Evolutionary conservation across 1,140 invertebrate species (phyloP), one percentile per base, ranked within the genome.

Genomic region (Drosophila nebulosa): DNA sequence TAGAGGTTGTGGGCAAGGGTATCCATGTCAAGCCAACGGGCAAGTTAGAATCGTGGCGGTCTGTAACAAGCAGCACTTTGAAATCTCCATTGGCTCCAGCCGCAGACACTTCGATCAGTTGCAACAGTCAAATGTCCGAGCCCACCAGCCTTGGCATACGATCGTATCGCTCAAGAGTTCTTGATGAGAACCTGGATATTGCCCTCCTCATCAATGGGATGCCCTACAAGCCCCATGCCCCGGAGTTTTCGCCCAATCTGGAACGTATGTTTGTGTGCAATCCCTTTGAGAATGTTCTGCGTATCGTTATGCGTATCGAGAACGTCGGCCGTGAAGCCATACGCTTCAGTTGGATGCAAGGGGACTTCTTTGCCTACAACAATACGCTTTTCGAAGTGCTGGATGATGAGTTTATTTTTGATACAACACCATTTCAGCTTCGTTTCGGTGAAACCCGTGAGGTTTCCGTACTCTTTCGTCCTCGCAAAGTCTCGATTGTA

Each of bases 141-240:
- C 4, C 9, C 0, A 46, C 7, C 3, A 46, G 39, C 18, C 4
- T 46, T 7, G 39, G n/a, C 7, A 3, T 3, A 1, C 39, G 39
- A 21, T 21, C 39, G 6, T 21, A 6, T 46, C 39, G 39, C 7
- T 7, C n/a, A 16, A 52, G 12, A 26, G 1, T 52, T 1, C 7
- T 27, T 0, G 51, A 53, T 9, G 51, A 30, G 14, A 10, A 10
- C 12, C 7, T 52, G 7, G 24, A 39, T 1, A 32, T 55, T 2
- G 56, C 67, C 0, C n/a, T 90, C 0, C 42, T 69, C 3, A 80
- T 90, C 16, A 90, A 90, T 32, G 78, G 76, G 0, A 72, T 71
- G 10, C 39, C 63, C 1, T 90, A 70, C 10, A 39, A 32, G 1
- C 36, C 50, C 0, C 14, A 60, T 2, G 27, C 32, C 3, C 74